phyloP scores from a whole-genome alignment of 2,888 invertebrate species.

The Minunthozetes semirufus region DNA sequence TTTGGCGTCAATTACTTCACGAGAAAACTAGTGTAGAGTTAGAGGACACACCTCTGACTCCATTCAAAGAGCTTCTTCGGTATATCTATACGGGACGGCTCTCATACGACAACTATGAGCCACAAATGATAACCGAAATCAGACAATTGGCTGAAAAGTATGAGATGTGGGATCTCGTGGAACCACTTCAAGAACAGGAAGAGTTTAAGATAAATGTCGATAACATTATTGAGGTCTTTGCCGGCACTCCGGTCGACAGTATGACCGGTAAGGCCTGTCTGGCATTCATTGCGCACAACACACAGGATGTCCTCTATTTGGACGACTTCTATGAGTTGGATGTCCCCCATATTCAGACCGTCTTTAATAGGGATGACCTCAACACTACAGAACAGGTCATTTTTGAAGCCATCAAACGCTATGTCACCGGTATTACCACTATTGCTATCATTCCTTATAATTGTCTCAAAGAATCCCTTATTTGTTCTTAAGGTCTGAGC shows the following conservation, averaged over 20 bases:
- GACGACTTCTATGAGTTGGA: constrained; percentile 17
- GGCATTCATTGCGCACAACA: constrained; percentile 8
- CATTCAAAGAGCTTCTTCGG: constrained; percentile 8
- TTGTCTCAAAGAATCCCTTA: too few species aligned
- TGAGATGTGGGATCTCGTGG: background rate
- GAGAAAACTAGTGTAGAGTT: background rate
- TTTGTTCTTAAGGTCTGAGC: too few species aligned
- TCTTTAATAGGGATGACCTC: constrained; percentile 4
- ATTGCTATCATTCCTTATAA: background rate
- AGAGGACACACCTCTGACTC: constrained; percentile 2
- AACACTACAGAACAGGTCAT: background rate
- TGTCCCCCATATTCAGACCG: background rate
- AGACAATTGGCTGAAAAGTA: constrained; percentile 14
- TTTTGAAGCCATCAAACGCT: constrained; percentile 7
- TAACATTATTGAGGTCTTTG: background rate
- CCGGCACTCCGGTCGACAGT: background rate
- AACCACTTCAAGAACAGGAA: background rate
- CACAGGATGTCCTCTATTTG: background rate
- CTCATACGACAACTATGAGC: constrained; percentile 3
- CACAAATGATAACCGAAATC: background rate
- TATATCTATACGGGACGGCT: constrained; percentile 6
- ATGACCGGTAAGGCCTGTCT: background rate
- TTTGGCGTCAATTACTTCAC: background rate
- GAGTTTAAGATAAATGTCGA: background rate
- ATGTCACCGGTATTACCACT: background rate